Conservation (phyloP, 2,888 invertebrate species). For the Latheticus oryzae region DNA sequence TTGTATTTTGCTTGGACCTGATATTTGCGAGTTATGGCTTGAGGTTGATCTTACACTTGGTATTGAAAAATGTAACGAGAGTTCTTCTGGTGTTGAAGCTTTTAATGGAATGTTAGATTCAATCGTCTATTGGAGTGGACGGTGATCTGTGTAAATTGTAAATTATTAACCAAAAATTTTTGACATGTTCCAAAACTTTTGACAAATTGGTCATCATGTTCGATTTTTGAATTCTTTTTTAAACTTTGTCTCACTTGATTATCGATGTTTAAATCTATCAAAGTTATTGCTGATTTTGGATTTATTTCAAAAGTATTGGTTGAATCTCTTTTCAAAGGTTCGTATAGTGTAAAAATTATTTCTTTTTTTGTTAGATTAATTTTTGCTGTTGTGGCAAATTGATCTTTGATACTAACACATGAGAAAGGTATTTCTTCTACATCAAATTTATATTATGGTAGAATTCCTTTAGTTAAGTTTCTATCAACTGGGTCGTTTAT, state of each 20-base stretch:
- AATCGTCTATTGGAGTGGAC: no score
- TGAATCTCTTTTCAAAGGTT: not conserved
- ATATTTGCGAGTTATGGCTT: slow-evolving; percentile 1
- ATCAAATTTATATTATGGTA: no score
- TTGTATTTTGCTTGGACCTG: not conserved
- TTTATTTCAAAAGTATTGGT: not conserved
- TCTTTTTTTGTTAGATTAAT: not conserved
- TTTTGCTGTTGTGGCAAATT: slow-evolving; percentile 2
- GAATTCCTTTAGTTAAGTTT: no score
- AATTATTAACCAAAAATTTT: no score
- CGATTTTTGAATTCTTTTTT: no score
- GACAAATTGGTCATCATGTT: no score
- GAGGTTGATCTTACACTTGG: not conserved
- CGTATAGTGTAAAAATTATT: not conserved
- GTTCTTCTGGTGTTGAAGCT: not conserved
- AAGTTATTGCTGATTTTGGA: not conserved
- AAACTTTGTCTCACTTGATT: no score
- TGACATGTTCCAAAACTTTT: no score
- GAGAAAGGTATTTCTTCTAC: not conserved
- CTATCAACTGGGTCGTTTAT: not conserved
- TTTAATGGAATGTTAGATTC: no score
- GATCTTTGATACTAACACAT: not conserved
- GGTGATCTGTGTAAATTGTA: no score
- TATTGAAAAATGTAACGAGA: not conserved
- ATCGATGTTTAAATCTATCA: not conserved